A percentile compares a stretch with the other conserved stretches of the same genome.
Evolutionary conservation across 2,113 vertebrate species (phyloP).

Genomic region (Otus sunia): DNA sequence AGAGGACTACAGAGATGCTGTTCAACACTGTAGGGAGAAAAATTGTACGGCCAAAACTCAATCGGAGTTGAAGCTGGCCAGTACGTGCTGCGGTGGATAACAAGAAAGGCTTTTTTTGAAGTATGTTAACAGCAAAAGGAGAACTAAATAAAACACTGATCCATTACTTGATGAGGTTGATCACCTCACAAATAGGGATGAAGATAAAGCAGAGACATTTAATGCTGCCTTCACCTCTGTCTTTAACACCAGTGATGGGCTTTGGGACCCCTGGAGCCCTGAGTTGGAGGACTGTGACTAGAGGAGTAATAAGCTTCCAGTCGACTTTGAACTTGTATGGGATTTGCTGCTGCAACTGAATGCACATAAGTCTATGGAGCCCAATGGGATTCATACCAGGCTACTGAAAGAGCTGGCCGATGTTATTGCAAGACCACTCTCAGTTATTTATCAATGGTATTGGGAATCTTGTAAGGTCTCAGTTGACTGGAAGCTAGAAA

Average conservation of each 20-base stretch:
- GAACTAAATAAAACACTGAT: no score
- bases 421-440: not conserved
- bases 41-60: no score
- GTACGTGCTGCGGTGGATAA: no score
- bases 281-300: no score
- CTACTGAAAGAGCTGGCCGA: not conserved
- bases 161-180: no score
- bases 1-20: no score
- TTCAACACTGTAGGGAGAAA: no score
- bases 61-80: no score
- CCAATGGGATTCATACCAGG: not conserved
- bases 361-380: not conserved
- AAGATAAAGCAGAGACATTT: not conserved
- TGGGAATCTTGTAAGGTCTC: not conserved
- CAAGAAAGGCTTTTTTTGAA: no score
- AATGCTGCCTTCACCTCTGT: not conserved
- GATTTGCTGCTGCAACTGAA: not conserved
- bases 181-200: no score
- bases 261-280: not conserved
- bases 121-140: no score
- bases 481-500: not conserved
- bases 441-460: not conserved
- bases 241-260: fast-evolving
- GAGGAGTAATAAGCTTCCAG: not conserved
- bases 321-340: not conserved